Evolutionary conservation across 2,113 vertebrate species (phyloP).

Genomic region (Hylia prasina): DNA sequence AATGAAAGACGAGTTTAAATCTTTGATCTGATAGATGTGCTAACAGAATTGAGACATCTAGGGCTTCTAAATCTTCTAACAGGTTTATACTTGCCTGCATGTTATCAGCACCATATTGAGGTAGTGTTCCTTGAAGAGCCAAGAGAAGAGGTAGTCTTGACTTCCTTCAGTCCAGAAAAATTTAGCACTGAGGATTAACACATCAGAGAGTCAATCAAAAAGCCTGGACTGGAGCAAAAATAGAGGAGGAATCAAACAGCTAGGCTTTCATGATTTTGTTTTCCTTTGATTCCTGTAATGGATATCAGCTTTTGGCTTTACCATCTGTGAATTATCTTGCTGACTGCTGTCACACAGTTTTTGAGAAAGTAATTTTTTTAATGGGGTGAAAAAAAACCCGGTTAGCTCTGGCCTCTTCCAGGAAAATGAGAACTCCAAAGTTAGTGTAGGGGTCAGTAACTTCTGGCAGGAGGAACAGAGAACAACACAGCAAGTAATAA

Average conservation of each 20-base stretch:
- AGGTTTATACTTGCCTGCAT: background rate
- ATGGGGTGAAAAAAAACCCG: background rate
- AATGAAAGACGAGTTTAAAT: background rate
- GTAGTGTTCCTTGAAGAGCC: background rate
- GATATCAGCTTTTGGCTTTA: background rate
- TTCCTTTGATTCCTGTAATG: background rate
- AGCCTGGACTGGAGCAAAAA: background rate
- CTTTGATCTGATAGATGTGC: background rate
- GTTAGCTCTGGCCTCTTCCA: background rate
- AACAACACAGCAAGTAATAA: background rate
- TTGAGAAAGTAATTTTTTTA: background rate
- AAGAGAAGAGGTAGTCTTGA: background rate
- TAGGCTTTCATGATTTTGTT: background rate
- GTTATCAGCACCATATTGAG: background rate
- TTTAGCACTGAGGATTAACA: background rate
- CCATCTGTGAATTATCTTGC: background rate
- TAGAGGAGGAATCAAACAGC: background rate
- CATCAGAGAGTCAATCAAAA: background rate
- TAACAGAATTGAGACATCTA: background rate
- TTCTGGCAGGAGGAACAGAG: background rate
- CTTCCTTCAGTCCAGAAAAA: background rate
- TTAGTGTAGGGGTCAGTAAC: background rate
- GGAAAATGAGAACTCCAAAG: background rate
- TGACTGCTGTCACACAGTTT: background rate
- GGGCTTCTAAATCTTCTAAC: background rate